These are phyloP conservation scores for Mechanitis messenoides DNA, from an alignment of 2,888 invertebrate genomes.

Conservation along the genomic window DNA sequence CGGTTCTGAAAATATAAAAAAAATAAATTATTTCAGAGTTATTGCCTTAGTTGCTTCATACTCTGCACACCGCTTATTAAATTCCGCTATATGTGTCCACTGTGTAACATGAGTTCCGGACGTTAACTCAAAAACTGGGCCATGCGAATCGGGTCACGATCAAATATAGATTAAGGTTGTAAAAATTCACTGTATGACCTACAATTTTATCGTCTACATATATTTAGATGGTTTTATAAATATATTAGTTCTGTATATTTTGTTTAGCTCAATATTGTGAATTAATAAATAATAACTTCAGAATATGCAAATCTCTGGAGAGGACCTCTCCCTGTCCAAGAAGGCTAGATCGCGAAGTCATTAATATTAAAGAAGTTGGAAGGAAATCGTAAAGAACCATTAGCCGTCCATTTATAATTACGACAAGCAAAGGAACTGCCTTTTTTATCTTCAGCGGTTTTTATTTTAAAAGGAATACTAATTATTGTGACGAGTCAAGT, in stretches of 20 bases:
- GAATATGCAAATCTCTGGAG: too few relatives aligned
- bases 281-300: background rate
- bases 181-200: background rate
- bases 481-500: background rate
- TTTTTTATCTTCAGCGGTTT: background rate
- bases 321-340: background rate
- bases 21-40: too few relatives aligned
- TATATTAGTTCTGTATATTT: too few relatives aligned
- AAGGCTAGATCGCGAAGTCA: constrained; percentile 1
- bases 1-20: too few relatives aligned
- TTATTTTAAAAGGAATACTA: constrained; percentile 1
- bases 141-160: constrained; percentile 20
- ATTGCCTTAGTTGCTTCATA: background rate
- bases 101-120: constrained; percentile 19
- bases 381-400: constrained; percentile 8
- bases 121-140: constrained; percentile 21
- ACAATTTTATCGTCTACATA: background rate
- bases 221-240: too few relatives aligned
- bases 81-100: constrained; percentile 21
- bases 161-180: constrained; percentile 19
- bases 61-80: constrained; percentile 17
- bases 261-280: background rate
- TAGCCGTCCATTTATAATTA: constrained; percentile 16
- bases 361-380: constrained; percentile 10
- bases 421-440: constrained; percentile 7